Evolutionary conservation across 2,113 vertebrate species (phyloP).

Genomic region (Machaerirhynchus nigripectus): DNA sequence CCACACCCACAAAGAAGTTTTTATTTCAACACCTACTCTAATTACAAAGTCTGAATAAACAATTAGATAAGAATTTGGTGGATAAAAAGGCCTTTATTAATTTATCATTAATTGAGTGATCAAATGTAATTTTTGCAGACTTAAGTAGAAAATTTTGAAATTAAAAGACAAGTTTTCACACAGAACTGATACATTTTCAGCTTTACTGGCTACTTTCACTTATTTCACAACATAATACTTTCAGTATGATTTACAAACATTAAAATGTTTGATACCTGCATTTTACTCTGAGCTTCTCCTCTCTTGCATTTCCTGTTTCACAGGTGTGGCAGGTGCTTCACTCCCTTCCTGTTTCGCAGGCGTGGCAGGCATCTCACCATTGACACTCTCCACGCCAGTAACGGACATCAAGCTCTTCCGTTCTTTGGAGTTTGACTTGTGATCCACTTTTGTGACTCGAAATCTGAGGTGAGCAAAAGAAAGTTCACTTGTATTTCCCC

Average conservation of each 20-base stretch:
- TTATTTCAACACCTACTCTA: background rate
- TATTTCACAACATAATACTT: background rate
- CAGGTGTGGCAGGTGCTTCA: conserved; percentile 67
- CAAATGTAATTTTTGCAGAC: background rate
- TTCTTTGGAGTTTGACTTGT: conserved; percentile 77
- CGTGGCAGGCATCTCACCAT: conserved; percentile 72
- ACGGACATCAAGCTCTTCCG: conserved; percentile 79
- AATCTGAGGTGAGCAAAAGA: conserved; percentile 75
- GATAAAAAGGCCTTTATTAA: background rate
- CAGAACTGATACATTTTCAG: background rate
- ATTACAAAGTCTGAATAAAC: background rate
- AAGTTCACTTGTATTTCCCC: background rate
- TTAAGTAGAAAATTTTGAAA: background rate
- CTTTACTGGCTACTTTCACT: background rate
- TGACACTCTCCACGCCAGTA: conserved; percentile 62
- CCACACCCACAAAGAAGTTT: background rate
- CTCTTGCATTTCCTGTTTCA: conserved; percentile 44
- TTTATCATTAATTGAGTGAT: background rate
- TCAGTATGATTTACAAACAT: fast-evolving
- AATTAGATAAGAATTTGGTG: background rate
- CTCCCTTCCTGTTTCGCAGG: conserved; percentile 54
- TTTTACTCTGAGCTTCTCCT: conserved; percentile 68
- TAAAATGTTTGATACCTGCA: conserved; percentile 22
- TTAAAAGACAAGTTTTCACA: background rate
- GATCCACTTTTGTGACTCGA: conserved; percentile 91